Conservation (phyloP, 2,888 invertebrate genomes). For the Trichopria drosophilae region DNA sequence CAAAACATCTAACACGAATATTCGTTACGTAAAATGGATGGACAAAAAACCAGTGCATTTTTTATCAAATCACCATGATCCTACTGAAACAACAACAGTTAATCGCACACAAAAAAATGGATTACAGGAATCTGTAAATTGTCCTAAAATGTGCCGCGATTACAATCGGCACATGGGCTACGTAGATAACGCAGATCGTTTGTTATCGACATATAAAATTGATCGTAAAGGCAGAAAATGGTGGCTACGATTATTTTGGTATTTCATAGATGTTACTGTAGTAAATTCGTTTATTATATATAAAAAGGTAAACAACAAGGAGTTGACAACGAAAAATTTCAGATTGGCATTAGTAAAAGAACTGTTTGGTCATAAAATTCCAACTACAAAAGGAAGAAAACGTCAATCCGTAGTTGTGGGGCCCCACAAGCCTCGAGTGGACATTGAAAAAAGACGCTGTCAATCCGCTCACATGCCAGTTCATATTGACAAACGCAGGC, state of each 20-base stretch:
- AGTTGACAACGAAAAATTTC: neutral
- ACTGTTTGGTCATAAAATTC: neutral
- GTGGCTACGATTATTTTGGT: too few relatives aligned
- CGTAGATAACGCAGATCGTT: too few relatives aligned
- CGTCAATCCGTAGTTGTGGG: neutral
- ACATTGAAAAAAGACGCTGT: slow-evolving; percentile 8
- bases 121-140: slow-evolving; percentile 27
- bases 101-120: slow-evolving; percentile 16
- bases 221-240: too few relatives aligned
- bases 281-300: slow-evolving; percentile 11
- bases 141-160: too few relatives aligned
- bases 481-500: slow-evolving; percentile 5
- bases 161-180: too few relatives aligned
- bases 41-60: too few relatives aligned
- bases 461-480: slow-evolving; percentile 20
- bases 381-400: too few relatives aligned
- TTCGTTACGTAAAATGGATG: too few relatives aligned
- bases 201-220: too few relatives aligned
- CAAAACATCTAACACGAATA: too few relatives aligned
- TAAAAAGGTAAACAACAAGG: neutral
- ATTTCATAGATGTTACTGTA: too few relatives aligned
- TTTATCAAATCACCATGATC: too few relatives aligned
- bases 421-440: slow-evolving; percentile 4
- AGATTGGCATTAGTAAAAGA: neutral
- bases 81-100: slow-evolving; percentile 27